These are phyloP conservation scores for Actenoides hombroni DNA, from an alignment of 2,113 vertebrate genomes.

Conservation along the genomic window DNA sequence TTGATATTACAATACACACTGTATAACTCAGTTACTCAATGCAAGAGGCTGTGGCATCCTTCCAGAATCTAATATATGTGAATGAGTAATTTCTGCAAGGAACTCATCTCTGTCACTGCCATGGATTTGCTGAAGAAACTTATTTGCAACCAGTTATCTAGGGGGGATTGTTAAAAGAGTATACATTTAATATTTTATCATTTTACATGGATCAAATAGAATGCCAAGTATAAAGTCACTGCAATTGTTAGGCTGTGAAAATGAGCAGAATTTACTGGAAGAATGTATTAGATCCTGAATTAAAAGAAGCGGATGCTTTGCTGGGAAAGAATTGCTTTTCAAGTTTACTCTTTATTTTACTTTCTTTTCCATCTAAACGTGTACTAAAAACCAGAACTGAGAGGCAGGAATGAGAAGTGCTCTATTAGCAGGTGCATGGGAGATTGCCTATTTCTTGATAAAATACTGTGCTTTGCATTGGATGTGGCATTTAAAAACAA, in stretches of 20 bases:
- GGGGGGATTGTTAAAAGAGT: not conserved
- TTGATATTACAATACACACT: not conserved
- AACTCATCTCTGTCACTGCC: not conserved
- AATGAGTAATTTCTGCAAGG: not conserved
- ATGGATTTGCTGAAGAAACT: not conserved
- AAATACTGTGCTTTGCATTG: not conserved
- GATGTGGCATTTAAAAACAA: not conserved
- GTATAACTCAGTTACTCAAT: not conserved
- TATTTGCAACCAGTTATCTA: not conserved
- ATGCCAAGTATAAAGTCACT: not conserved
- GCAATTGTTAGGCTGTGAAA: not conserved
- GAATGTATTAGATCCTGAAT: not conserved
- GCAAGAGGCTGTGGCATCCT: not conserved
- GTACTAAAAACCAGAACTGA: slow-evolving; percentile 25
- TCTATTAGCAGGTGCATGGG: slow-evolving; percentile 11
- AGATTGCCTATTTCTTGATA: slow-evolving; percentile 20
- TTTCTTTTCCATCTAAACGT: not conserved
- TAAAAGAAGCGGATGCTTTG: not conserved
- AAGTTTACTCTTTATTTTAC: not conserved
- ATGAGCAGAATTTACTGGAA: not conserved
- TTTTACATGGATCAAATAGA: not conserved
- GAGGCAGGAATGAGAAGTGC: slow-evolving; percentile 13
- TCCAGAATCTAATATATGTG: not conserved
- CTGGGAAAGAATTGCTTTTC: slow-evolving; percentile 28
- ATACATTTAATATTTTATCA: slow-evolving; percentile 8